phyloP scores from a whole-genome alignment of 2,797 vertebrate species.

The Hippocampus kuda region DNA sequence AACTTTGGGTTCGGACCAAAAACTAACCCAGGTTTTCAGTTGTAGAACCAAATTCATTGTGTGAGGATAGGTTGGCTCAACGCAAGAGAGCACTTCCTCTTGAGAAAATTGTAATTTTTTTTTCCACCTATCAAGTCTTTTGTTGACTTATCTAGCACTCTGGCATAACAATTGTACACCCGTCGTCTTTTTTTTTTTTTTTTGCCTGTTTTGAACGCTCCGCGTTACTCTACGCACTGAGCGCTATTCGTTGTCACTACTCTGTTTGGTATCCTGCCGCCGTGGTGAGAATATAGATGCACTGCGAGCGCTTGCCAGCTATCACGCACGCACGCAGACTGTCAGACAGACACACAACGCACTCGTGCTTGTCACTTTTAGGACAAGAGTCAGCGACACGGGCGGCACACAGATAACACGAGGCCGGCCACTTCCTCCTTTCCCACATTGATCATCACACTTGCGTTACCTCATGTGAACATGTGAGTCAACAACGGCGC shows the following conservation, averaged over 20 bases:
- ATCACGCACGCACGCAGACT: background rate
- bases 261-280: background rate
- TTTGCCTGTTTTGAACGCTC: too few species aligned
- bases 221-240: too few species aligned
- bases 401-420: conserved; percentile 56
- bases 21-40: too few species aligned
- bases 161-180: too few species aligned
- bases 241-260: background rate
- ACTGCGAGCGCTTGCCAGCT: background rate
- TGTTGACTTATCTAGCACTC: too few species aligned
- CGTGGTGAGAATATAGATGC: background rate
- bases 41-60: too few species aligned
- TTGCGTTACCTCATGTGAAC: conserved; percentile 40
- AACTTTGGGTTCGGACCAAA: too few species aligned
- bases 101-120: too few species aligned
- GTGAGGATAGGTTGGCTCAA: too few species aligned
- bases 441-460: conserved; percentile 54
- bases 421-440: conserved; percentile 42
- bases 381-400: conserved; percentile 45
- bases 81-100: too few species aligned
- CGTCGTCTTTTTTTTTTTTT: too few species aligned
- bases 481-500: conserved; percentile 11
- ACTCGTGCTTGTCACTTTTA: conserved; percentile 56
- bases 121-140: too few species aligned
- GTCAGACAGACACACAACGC: conserved; percentile 44